Evolutionary conservation across 2,797 vertebrate species (phyloP), one percentile per base, ranked within the genome.

Genomic region (Oreortyx pictus): DNA sequence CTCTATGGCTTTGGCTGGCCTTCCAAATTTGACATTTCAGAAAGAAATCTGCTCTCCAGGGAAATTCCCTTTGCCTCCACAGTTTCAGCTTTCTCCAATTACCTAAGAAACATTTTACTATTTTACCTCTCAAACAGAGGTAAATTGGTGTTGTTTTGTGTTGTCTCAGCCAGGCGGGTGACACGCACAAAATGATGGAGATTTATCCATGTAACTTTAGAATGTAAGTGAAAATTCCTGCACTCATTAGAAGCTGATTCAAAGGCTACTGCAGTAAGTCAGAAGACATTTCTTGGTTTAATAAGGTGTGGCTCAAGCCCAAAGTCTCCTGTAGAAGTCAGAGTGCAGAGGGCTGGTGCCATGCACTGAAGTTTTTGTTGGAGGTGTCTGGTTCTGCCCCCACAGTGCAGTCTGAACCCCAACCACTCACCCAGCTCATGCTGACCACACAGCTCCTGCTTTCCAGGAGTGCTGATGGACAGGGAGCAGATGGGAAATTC

Each of bases 41-140:
- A 83, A 79, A 97, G 90, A 95, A 92, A 92, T 93, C 3, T 88
- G 2, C 46, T 97, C 96, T 85, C 90, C 33, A 9, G 89, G 92
- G 96, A 95, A 94, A 95, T 96, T 95, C 95, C 62, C 90, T 96
- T 87, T 92, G 54, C 93, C 92, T 67, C 93, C 88, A 88, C 74
- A 72, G 64, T 86, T 96, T 95, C 79, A 91, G 66, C 78, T 88
- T 86, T 93, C 83, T 62, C 93, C 93, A 94, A 57, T 87, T 96
- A 92, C 89, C 88, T 88, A 46, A 74, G 71, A 85, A 94, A 91
- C 47, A 57, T 94, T 95, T 86, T 81, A 50, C 56, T 93, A 8
- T 94, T 92, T 94, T 90, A 82, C 96, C 94, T 96, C 81, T 89
- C 90, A 62, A 91, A 27, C 60, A 88, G 54, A 50, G 73, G 82